phyloP scores from a whole-genome alignment of 2,888 invertebrate genomes.

The Acrocera orbiculus region DNA sequence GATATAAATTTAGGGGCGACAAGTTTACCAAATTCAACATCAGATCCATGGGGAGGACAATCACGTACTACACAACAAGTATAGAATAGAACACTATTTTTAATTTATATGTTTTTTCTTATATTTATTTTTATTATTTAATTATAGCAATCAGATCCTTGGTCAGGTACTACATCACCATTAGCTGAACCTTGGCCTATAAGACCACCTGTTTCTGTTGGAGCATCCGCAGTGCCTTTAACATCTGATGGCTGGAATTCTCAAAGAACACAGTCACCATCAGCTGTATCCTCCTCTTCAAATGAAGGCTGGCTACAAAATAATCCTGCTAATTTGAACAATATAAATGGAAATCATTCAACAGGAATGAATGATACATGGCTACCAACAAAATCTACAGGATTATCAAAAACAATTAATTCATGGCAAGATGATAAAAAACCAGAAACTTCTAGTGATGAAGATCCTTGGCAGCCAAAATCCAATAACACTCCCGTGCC shows the following conservation, averaged over 20 bases:
- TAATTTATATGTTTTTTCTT: background rate
- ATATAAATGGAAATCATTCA: slow-evolving; percentile 17
- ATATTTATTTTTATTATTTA: background rate
- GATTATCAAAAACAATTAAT: slow-evolving; percentile 1
- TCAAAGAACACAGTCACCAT: slow-evolving; percentile 28
- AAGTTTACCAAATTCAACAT: slow-evolving; percentile 30
- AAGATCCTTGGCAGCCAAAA: slow-evolving; percentile 25
- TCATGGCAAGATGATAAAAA: slow-evolving; percentile 11
- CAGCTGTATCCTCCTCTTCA: slow-evolving; percentile 29
- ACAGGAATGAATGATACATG: slow-evolving; percentile 8
- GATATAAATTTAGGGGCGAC: slow-evolving; percentile 58
- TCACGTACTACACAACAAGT: slow-evolving; percentile 39
- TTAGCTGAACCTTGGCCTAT: slow-evolving; percentile 30
- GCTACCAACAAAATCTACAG: slow-evolving; percentile 9
- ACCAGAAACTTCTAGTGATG: slow-evolving; percentile 7
- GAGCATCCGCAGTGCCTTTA: slow-evolving; percentile 13
- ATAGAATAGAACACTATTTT: slow-evolving; percentile 9
- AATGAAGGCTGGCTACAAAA: slow-evolving; percentile 30
- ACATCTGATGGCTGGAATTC: slow-evolving; percentile 20
- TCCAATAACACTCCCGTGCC: slow-evolving; percentile 18
- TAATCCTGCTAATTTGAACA: slow-evolving; percentile 13
- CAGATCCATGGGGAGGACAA: slow-evolving; percentile 62
- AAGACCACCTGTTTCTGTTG: slow-evolving; percentile 19
- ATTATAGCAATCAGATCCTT: slow-evolving; percentile 25
- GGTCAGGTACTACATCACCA: slow-evolving; percentile 27